A percentile compares a stretch with the other conserved stretches of the same genome.
These are phyloP conservation scores for Diogma glabrata DNA, from an alignment of 2,888 invertebrate genomes.

Conservation along the genomic window DNA sequence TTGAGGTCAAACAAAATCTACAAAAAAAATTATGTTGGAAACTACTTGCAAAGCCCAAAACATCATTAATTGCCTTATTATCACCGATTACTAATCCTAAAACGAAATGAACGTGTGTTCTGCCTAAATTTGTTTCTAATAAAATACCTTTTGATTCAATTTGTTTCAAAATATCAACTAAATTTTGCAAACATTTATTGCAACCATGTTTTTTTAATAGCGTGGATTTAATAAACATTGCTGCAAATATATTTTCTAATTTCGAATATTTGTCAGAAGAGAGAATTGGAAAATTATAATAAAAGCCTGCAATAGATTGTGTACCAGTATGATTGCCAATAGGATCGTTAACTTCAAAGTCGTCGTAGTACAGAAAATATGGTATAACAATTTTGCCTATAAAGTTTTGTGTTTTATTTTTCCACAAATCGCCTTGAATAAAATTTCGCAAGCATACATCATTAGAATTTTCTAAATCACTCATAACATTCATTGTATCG, in stretches of 20 bases:
- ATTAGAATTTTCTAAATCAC: slow-evolving; percentile 1
- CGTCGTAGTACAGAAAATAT: slow-evolving; percentile 14
- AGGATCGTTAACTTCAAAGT: slow-evolving; percentile 15
- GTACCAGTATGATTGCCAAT: slow-evolving; percentile 14
- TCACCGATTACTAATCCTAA: slow-evolving; percentile 16
- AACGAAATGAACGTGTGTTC: slow-evolving; percentile 14
- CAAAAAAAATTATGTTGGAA: slow-evolving; percentile 17
- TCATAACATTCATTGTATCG: slow-evolving; percentile 11
- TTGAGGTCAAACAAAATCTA: slow-evolving; percentile 13
- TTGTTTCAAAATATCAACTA: slow-evolving; percentile 14
- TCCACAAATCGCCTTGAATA: slow-evolving; percentile 14
- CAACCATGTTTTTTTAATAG: slow-evolving; percentile 15
- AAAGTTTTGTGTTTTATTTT: slow-evolving; percentile 11
- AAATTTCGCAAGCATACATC: slow-evolving; percentile 13
- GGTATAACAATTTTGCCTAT: slow-evolving; percentile 11
- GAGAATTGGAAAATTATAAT: slow-evolving; percentile 15
- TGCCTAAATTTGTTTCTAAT: neutral
- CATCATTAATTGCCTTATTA: slow-evolving; percentile 8
- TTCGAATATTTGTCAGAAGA: slow-evolving; percentile 10
- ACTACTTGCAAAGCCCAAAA: slow-evolving; percentile 16
- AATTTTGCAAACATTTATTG: slow-evolving; percentile 14
- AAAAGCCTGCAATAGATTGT: slow-evolving; percentile 15
- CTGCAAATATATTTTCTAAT: slow-evolving; percentile 15
- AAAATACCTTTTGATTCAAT: slow-evolving; percentile 14
- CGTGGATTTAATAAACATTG: slow-evolving; percentile 15